A percentile compares a stretch with the other conserved stretches of the same genome.
Evolutionary conservation across 2,113 vertebrate genomes (phyloP).

Genomic region (Hyperoodon ampullatus): DNA sequence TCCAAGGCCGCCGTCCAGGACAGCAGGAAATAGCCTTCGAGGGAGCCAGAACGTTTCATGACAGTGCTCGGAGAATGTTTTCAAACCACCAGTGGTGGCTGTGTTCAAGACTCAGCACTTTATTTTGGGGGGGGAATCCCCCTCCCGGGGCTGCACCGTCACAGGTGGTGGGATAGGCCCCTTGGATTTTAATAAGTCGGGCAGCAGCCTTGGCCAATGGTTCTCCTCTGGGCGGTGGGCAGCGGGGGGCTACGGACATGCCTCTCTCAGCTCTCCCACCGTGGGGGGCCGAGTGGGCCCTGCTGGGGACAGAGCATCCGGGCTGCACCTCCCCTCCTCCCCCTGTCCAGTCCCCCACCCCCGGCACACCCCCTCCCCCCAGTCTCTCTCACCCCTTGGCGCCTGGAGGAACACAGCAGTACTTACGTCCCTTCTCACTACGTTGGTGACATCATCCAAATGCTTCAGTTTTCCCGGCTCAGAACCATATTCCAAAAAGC

Average conservation of each 20-base stretch:
- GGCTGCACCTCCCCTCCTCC: too few species aligned
- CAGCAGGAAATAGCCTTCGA: accelerated
- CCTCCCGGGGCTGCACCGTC: accelerated
- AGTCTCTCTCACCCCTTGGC: accelerated
- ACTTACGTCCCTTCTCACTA: conserved; percentile 71
- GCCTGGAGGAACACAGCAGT: accelerated
- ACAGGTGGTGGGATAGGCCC: accelerated
- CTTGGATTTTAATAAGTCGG: accelerated
- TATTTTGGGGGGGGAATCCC: accelerated
- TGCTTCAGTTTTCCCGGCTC: not conserved
- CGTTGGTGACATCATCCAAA: conserved; percentile 67
- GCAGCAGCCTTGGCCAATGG: accelerated
- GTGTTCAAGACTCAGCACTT: not conserved
- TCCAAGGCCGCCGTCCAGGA: accelerated
- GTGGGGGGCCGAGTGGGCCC: not conserved
- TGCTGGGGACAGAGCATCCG: not conserved
- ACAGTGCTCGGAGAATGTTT: accelerated
- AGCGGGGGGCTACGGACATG: accelerated
- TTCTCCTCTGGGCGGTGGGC: not conserved
- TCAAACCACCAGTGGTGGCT: accelerated
- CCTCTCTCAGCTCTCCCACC: accelerated
- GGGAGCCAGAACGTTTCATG: not conserved
- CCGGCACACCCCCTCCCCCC: accelerated
- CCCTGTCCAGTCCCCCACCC: not conserved
- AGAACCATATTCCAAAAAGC: conserved; percentile 59